phyloP scores from a whole-genome alignment of 2,888 invertebrate genomes.

The Aspidapion aeneum region DNA sequence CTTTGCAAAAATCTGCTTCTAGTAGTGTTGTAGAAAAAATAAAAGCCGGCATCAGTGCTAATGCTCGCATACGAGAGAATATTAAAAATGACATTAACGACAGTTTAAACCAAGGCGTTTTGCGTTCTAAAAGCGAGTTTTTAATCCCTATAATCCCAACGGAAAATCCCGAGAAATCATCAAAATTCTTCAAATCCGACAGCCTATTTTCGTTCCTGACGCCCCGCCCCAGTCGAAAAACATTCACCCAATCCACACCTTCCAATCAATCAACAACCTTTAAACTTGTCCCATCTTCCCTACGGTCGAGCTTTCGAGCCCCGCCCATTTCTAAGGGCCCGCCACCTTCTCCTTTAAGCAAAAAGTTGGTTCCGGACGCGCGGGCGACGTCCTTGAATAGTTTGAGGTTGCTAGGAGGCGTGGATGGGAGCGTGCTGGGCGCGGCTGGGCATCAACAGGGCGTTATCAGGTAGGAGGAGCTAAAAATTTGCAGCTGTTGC shows the following conservation, averaged over 20 bases:
- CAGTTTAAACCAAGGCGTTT: slow-evolving; percentile 34
- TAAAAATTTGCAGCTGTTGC: neutral
- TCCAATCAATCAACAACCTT: neutral
- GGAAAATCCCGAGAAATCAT: slow-evolving; percentile 26
- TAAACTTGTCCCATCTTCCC: neutral
- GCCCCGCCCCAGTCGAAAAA: slow-evolving; percentile 53
- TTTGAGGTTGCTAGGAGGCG: slow-evolving; percentile 20
- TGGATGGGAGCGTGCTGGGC: slow-evolving; percentile 24
- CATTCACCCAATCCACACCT: slow-evolving; percentile 34
- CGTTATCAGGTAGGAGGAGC: neutral
- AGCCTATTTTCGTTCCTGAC: slow-evolving; percentile 57
- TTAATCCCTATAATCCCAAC: slow-evolving; percentile 38
- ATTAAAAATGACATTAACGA: slow-evolving; percentile 3
- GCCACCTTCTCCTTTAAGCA: neutral
- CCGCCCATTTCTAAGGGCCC: neutral
- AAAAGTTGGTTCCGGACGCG: slow-evolving; percentile 1
- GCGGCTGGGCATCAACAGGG: neutral
- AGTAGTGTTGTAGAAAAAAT: slow-evolving; percentile 35
- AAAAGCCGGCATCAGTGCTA: slow-evolving; percentile 17
- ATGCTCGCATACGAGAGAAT: slow-evolving; percentile 5
- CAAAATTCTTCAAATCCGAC: slow-evolving; percentile 38
- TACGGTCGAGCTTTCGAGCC: neutral
- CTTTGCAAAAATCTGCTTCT: slow-evolving; percentile 40
- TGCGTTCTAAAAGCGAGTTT: slow-evolving; percentile 45
- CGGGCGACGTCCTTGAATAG: slow-evolving; percentile 22